Evolutionary conservation across 2,797 vertebrate species (phyloP), one percentile per base, ranked within the genome.

Genomic region (Chloroceryle amazona): DNA sequence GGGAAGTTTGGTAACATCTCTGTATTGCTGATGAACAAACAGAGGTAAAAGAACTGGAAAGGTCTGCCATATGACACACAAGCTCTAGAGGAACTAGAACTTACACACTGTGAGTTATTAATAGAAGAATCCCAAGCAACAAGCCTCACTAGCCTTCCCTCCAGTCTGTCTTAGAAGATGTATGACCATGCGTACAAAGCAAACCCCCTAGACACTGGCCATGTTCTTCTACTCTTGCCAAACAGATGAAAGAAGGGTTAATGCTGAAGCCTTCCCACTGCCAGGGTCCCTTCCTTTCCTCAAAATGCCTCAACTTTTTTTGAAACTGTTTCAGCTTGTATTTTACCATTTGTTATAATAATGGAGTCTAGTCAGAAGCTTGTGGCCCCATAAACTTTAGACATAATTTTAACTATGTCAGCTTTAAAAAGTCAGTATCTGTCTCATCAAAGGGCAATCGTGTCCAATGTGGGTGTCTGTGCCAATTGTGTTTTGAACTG

Each of bases 401-500:
- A 95, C 98, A 97, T 98, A 97, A 98, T 98, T 98, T 98, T 98
- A 97, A 98, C 97, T 97, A 90, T 97, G 97, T 97, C 98, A 98
- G 97, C 95, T 97, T 97, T 95, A 97, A 97, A 98, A 98, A 98
- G 97, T 98, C 98, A 98, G 96, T 98, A 96, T 95, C 95, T 98
- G 96, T 90, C 93, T 97, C 98, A 98, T 98, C 97, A 98, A 98
- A 98, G 98, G 97, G 97, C 97, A 98, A 90, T 98, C 97, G 95
- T 97, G 94, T 98, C 98, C 96, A 97, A 89, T 95, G 98, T 98
- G 97, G 98, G 98, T 92, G 98, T 98, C 96, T 97, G 94, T 97
- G 96, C 96, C 98, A 98, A 98, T 98, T 98, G 98, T 98, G 88
- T 98, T 98, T 96, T 97, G 97, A 98, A 98, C 97, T 97, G 94